Evolutionary conservation across 2,797 vertebrate genomes (phyloP), one percentile per base, ranked within the genome.

Genomic region (Sphaeramia orbicularis): DNA sequence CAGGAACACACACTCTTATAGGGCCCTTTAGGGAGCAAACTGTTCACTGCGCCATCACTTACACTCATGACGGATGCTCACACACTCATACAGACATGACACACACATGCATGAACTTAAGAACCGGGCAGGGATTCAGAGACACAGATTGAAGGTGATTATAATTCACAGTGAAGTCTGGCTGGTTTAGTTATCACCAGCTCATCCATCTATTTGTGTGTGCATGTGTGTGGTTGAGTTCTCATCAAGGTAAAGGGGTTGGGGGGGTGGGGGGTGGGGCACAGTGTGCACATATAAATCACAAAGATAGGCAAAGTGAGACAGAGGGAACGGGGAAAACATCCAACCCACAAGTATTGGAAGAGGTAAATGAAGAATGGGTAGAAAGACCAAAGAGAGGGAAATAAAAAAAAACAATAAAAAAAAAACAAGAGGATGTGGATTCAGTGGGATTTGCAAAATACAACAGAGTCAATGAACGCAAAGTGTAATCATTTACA

Each of bases 101-200:
- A 62, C 71, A 69, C 58, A 35, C 68, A 63, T 52, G 58, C 38
- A 71, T 0, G 6, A 18, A 77, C 54, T 70, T 15, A 50, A 52
- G 61, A 83, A 64, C 65, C 82, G 77, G 78, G 81, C 85, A 73
- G 47, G 55, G 77, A 83, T 82, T 84, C 84, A 86, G 78, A 78
- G 74, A 76, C 81, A 71, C 81, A 84, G 83, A 88, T 83, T 82
- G 83, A 83, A 87, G 76, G 80, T 83, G 89, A 88, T 86, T 87
- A 86, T 77, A 84, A 89, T 89, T 89, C 86, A 85, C 70, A 76
- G 79, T 77, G 81, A 88, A 77, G 81, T 85, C 84, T 86, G 84
- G 82, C 84, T 80, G 80, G 41, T 86, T 77, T 65, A 65, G 63
- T 79, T 81, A 73, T 81, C 71, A 85, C 53, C 73, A 64, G 71